Evolutionary conservation across 2,113 vertebrate genomes (phyloP).

Genomic region (Lagenorhynchus albirostris): DNA sequence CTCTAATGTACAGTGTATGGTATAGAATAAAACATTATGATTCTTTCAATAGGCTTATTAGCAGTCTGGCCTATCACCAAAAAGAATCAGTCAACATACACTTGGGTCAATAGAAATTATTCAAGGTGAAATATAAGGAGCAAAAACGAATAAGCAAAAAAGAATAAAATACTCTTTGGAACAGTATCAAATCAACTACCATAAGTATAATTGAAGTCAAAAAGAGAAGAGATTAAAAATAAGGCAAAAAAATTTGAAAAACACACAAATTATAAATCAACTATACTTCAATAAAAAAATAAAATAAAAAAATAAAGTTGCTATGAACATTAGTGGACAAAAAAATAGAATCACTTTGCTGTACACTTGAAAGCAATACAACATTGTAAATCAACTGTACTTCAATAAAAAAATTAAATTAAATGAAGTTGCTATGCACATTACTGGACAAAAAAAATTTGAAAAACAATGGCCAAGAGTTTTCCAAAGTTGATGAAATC

Average conservation of each 20-base stretch:
- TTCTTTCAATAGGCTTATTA: background rate
- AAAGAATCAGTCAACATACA: background rate
- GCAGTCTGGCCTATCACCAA: background rate
- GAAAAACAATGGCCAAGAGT: background rate
- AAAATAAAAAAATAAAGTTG: background rate
- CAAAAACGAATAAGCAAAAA: background rate
- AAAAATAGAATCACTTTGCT: background rate
- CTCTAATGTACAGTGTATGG: background rate
- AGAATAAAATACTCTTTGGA: background rate
- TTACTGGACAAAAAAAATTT: background rate
- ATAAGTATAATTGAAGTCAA: background rate
- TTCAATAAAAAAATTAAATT: background rate
- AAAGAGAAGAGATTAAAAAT: background rate
- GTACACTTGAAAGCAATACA: background rate
- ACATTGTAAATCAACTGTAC: background rate
- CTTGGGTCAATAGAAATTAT: background rate
- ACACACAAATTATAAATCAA: background rate
- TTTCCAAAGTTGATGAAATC: background rate
- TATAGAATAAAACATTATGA: background rate
- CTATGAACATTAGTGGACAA: background rate
- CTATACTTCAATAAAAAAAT: background rate
- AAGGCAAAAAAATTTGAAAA: background rate
- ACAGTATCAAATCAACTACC: background rate
- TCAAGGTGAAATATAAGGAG: background rate
- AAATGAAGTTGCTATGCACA: background rate